A percentile compares a stretch with the other conserved stretches of the same genome.
phyloP scores from a whole-genome alignment of 2,888 invertebrate species.

The Netelia inedita region DNA sequence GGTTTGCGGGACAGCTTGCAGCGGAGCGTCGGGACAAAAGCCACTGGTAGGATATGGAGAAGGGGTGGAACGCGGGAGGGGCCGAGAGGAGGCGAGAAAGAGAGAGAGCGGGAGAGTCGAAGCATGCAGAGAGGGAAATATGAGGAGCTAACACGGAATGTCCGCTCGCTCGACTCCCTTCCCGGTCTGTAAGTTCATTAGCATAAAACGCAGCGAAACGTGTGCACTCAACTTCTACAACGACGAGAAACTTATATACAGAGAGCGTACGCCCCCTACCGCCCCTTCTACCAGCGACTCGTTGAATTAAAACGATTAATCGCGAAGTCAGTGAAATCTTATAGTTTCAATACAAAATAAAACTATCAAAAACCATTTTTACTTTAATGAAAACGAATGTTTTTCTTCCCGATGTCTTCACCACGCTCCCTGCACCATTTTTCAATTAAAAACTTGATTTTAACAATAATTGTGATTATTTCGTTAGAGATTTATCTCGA shows the following conservation, averaged over 20 bases:
- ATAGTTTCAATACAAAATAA: no score
- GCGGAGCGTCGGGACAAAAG: slow-evolving; percentile 63
- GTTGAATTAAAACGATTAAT: neutral
- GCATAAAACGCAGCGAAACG: slow-evolving; percentile 62
- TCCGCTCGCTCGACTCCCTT: slow-evolving; percentile 8
- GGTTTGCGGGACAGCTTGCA: slow-evolving; percentile 62
- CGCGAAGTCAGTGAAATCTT: neutral
- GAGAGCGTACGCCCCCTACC: neutral
- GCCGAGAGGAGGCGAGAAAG: neutral
- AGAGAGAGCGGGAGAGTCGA: slow-evolving; percentile 5
- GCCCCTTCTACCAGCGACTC: neutral
- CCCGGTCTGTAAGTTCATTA: slow-evolving; percentile 56
- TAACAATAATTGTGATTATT: neutral
- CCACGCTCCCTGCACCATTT: no score
- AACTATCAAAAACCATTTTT: no score
- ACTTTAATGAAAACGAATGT: no score
- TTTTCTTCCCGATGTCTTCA: no score
- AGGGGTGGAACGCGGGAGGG: slow-evolving; percentile 6
- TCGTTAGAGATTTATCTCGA: neutral
- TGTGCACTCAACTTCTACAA: slow-evolving; percentile 30
- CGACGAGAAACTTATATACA: neutral
- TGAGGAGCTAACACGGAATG: slow-evolving; percentile 10
- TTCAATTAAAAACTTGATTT: neutral
- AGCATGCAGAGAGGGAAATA: neutral
- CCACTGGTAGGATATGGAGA: slow-evolving; percentile 42